Conservation (phyloP, 2,888 invertebrate species). For the Caradrina clavipalpis region DNA sequence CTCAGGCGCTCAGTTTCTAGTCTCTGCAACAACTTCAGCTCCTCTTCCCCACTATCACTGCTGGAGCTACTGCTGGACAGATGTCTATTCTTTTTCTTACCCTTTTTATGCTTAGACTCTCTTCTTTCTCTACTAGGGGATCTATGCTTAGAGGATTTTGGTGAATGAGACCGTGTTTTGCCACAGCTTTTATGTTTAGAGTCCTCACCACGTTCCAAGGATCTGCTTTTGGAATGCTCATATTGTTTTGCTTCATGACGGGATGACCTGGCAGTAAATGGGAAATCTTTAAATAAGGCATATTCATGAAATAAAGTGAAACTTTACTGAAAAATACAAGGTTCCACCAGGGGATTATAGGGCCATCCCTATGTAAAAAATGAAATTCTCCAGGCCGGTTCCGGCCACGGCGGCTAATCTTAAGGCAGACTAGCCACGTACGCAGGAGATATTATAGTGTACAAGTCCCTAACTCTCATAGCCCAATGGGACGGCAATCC, state of each 20-base stretch:
- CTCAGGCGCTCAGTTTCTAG: constrained; percentile 93
- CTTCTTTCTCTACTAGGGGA: constrained; percentile 73
- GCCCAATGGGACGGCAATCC: too few species aligned
- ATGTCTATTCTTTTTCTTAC: constrained; percentile 76
- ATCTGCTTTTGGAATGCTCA: constrained; percentile 71
- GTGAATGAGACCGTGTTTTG: constrained; percentile 64
- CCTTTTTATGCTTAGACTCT: constrained; percentile 77
- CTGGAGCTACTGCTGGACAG: constrained; percentile 77
- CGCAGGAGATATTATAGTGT: too few species aligned
- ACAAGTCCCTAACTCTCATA: too few species aligned
- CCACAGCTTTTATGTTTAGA: constrained; percentile 66
- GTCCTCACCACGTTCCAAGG: constrained; percentile 69
- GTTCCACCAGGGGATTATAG: too few species aligned
- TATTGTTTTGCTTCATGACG: constrained; percentile 71
- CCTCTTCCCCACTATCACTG: constrained; percentile 88
- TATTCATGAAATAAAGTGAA: too few species aligned
- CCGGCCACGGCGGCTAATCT: too few species aligned
- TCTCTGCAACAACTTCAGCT: constrained; percentile 93
- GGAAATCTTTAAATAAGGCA: background rate
- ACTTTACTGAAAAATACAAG: too few species aligned
- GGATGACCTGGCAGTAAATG: constrained; percentile 76
- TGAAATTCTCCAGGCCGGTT: too few species aligned
- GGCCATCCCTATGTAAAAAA: too few species aligned
- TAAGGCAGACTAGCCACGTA: too few species aligned
- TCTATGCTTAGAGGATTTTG: constrained; percentile 66